Conservation (phyloP, 2,113 vertebrate species). For the Poecilia latipinna region DNA sequence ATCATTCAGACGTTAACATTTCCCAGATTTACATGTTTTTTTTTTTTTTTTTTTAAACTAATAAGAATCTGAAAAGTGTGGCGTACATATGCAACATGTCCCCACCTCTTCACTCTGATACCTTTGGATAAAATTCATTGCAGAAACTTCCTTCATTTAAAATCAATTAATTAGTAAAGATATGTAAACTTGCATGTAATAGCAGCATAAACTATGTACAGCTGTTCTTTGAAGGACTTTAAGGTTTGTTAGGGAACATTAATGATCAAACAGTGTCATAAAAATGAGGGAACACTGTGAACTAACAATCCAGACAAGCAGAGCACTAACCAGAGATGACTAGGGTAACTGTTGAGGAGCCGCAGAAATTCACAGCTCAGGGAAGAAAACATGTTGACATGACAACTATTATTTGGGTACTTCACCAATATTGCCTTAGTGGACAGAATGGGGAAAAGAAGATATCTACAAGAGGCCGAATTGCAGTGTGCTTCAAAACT, state of each 20-base stretch:
- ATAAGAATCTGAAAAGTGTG: background rate
- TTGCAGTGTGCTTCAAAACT: too few relatives aligned
- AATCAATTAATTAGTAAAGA: background rate
- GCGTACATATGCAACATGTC: too few relatives aligned
- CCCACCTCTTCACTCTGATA: too few relatives aligned
- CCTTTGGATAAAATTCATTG: background rate
- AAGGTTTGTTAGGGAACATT: background rate
- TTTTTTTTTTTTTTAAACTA: background rate
- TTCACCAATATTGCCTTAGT: too few relatives aligned
- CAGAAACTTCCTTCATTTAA: background rate
- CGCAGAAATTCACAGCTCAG: too few relatives aligned
- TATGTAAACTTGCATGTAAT: background rate
- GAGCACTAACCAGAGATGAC: too few relatives aligned
- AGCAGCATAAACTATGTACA: background rate
- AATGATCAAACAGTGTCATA: background rate
- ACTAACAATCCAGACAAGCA: background rate
- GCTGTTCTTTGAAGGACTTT: background rate
- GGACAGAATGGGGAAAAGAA: too few relatives aligned
- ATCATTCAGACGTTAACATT: background rate
- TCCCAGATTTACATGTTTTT: background rate
- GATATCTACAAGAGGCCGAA: too few relatives aligned
- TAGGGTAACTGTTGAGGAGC: too few relatives aligned
- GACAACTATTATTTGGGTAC: too few relatives aligned
- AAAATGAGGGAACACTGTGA: background rate
- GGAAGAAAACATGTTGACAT: too few relatives aligned